Percentiles rank a stretch among this genome's conserved stretches.
phyloP scores from a whole-genome alignment of 2,888 invertebrate species.

The Lepeophtheirus nordmannii region DNA sequence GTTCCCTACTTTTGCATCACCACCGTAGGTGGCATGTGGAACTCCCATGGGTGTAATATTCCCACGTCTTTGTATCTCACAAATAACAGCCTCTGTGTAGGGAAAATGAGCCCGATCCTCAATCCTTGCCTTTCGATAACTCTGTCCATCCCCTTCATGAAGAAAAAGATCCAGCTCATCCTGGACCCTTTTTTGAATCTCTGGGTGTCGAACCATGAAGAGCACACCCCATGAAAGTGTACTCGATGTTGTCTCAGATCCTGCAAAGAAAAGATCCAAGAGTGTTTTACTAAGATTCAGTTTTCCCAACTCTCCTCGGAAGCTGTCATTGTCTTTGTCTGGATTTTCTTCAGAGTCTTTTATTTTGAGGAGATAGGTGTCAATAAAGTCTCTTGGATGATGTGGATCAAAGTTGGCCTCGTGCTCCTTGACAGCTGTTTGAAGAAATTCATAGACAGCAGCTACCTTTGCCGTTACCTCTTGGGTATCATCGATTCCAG shows the following conservation, averaged over 20 bases:
- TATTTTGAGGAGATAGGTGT: constrained; percentile 2
- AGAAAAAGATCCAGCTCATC: constrained; percentile 9
- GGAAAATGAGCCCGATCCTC: constrained; percentile 10
- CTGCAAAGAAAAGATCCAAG: constrained; percentile 18
- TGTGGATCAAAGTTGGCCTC: constrained; percentile 5
- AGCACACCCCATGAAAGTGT: constrained; percentile 11
- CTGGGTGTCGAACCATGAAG: constrained; percentile 16
- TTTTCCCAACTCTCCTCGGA: constrained; percentile 9
- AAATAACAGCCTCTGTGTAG: constrained; percentile 22
- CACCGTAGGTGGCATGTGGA: background rate
- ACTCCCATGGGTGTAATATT: constrained; percentile 12
- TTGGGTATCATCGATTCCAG: background rate
- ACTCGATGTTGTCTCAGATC: constrained; percentile 13
- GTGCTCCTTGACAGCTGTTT: constrained; percentile 12
- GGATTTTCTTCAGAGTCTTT: background rate
- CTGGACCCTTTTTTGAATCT: constrained; percentile 19
- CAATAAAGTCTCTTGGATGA: constrained; percentile 18
- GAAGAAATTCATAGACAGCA: background rate
- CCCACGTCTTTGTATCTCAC: constrained; percentile 8
- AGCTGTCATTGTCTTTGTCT: background rate
- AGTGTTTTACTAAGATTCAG: constrained; percentile 5
- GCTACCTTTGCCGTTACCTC: background rate
- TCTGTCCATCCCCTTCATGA: background rate
- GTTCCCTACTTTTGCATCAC: constrained; percentile 1
- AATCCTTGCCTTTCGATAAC: background rate